Evolutionary conservation across 2,888 invertebrate species (phyloP).

Genomic region (Ceriagrion tenellum): DNA sequence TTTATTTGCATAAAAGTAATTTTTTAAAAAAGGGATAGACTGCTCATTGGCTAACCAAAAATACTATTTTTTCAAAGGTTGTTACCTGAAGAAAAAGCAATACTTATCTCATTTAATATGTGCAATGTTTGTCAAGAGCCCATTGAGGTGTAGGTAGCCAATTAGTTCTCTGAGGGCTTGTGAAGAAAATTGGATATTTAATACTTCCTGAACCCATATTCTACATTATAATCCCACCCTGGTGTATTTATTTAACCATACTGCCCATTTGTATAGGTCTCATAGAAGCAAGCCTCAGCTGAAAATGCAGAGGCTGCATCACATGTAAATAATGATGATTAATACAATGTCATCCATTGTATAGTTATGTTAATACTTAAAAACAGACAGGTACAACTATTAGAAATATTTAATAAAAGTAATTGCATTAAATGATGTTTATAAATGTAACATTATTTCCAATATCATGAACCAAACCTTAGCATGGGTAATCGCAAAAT

Average conservation of each 20-base stretch:
- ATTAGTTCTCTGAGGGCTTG: slow-evolving; percentile 65
- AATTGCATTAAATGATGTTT: slow-evolving; percentile 59
- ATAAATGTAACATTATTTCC: not conserved
- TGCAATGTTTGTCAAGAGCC: slow-evolving; percentile 67
- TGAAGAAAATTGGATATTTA: slow-evolving; percentile 66
- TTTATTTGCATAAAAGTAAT: slow-evolving; percentile 67
- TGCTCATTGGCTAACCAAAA: slow-evolving; percentile 67
- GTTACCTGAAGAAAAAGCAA: slow-evolving; percentile 72
- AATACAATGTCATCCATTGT: slow-evolving; percentile 68
- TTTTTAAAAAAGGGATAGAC: slow-evolving; percentile 66
- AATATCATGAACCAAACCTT: not conserved
- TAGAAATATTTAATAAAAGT: slow-evolving; percentile 67
- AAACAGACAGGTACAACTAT: slow-evolving; percentile 66
- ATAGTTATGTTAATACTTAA: slow-evolving; percentile 68
- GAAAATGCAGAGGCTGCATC: slow-evolving; percentile 53
- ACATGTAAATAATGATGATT: slow-evolving; percentile 67
- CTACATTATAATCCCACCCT: slow-evolving; percentile 62
- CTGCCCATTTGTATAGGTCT: slow-evolving; percentile 67
- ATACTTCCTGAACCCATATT: slow-evolving; percentile 67
- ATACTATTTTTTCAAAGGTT: slow-evolving; percentile 72
- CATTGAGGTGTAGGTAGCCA: slow-evolving; percentile 68
- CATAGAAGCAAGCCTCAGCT: slow-evolving; percentile 58
- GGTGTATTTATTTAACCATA: slow-evolving; percentile 66
- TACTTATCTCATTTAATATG: slow-evolving; percentile 70
- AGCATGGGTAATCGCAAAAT: too few species aligned